These are phyloP conservation scores for Spheniscus humboldti DNA, from an alignment of 2,797 vertebrate species.

Conservation along the genomic window DNA sequence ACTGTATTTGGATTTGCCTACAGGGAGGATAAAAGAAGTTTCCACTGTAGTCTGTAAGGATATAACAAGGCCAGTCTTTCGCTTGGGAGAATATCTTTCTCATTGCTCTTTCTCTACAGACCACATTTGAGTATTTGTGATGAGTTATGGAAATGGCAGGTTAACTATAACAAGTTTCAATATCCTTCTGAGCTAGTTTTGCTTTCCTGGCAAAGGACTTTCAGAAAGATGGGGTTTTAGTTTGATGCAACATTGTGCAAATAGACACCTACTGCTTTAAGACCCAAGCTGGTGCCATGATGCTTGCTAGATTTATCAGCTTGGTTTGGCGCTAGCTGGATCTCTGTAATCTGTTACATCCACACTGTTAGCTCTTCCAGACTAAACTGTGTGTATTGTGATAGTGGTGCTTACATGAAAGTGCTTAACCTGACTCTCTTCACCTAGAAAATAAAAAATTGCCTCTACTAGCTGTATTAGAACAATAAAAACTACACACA, in stretches of 20 bases:
- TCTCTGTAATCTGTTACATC: neutral
- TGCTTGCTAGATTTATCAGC: neutral
- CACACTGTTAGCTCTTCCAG: neutral
- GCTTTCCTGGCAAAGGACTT: neutral
- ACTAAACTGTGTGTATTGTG: neutral
- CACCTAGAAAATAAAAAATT: neutral
- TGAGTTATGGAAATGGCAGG: neutral
- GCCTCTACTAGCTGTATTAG: neutral
- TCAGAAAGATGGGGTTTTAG: neutral
- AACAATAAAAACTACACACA: neutral
- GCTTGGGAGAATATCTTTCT: neutral
- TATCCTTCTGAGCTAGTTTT: neutral
- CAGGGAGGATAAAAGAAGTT: neutral
- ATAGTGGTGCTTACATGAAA: neutral
- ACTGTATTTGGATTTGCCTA: neutral
- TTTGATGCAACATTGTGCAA: neutral
- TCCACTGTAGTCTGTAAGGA: neutral
- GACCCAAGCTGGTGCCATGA: neutral
- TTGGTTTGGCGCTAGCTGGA: neutral
- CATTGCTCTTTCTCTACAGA: neutral
- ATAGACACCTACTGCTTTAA: neutral
- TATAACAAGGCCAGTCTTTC: neutral
- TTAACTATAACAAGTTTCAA: neutral
- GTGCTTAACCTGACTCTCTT: neutral
- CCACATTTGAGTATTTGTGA: neutral